Base-by-base conservation (phyloP, 2,113 vertebrate species). In the Dromaius novaehollandiae region DNA sequence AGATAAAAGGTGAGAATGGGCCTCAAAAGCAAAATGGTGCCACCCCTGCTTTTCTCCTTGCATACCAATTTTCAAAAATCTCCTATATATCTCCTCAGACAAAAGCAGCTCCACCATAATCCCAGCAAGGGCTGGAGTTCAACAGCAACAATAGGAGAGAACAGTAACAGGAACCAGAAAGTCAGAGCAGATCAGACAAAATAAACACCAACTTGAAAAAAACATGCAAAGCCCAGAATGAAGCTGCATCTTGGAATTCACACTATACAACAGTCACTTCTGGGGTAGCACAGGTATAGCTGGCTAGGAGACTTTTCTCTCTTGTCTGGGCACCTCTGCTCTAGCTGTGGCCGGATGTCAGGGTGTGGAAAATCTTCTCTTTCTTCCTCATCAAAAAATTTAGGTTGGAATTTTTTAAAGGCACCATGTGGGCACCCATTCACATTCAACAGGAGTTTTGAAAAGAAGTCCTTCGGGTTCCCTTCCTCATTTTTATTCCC, bases 81-180 rank as follows among this genome's bases (percentile, higher is more conserved):
- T 91, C 66, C 66, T 24, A 7, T 44, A 21, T 53, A 74, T 55
- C 58, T 91, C 15, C 70, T 74, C 34, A 63, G 73, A 90, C 38
- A 68, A 86, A 92, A 70, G 30, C 84, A 94, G 9, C 58, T 66
- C 87, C 68, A 77, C 84, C 60, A 42, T 74, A 92, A 89, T 42
- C 30, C 77, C 12, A 1, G 18, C 73, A 82, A n/a, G 10, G 63
- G 55, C 16, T 68, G 70, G 68, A 93, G 82, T 73, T 89, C 89
- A 93, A 21, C 36, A 80, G 66, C 66, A 89, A 77, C 77, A 87
- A 61, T 60, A 60, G 53, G 28, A 94, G 36, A 75, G 32, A 93
- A 95, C 44, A 91, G 48, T 60, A 89, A 89, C 78, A 65, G 89
- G 81, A 89, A 87, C 75, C 63, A 92, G 77, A 93, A 73, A 94